Evolutionary conservation across 2,113 vertebrate species (phyloP).

Genomic region (Macaca fascicularis): DNA sequence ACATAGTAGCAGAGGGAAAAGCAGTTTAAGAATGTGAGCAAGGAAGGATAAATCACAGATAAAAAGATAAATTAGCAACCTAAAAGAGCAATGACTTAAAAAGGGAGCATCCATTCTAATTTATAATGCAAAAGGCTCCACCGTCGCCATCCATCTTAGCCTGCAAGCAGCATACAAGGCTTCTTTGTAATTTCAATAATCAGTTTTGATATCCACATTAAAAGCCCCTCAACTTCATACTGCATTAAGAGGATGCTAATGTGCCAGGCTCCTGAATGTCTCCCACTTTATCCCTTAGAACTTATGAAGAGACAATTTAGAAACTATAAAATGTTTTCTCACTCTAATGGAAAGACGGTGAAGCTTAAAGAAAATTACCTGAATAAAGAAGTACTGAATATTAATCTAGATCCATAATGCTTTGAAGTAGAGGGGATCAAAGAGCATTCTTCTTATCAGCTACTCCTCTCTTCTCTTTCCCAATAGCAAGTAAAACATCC

Average conservation of each 20-base stretch:
- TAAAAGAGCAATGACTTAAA: constrained; percentile 24
- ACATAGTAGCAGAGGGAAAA: constrained; percentile 9
- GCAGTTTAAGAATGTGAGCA: neutral
- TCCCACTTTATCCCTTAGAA: constrained; percentile 27
- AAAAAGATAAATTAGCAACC: constrained; percentile 50
- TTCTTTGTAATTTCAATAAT: neutral
- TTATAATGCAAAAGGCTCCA: constrained; percentile 9
- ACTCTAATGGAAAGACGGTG: neutral
- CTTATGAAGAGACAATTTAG: neutral
- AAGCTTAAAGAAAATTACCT: neutral
- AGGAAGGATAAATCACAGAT: constrained; percentile 41
- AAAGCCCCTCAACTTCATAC: constrained; percentile 35
- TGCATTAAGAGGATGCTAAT: constrained; percentile 30
- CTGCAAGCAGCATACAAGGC: neutral
- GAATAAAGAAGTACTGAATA: neutral
- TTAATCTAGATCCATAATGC: neutral
- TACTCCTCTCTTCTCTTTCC: neutral
- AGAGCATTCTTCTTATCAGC: neutral
- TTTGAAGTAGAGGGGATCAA: constrained; percentile 20
- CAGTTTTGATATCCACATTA: constrained; percentile 37
- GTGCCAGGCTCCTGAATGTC: constrained; percentile 20
- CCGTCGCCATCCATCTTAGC: neutral
- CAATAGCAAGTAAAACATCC: neutral
- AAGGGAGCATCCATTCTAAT: neutral
- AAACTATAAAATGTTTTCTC: constrained; percentile 9